A percentile compares a stretch with the other conserved stretches of the same genome.
phyloP scores from a whole-genome alignment of 2,797 vertebrate genomes.

The Enteromius treurensis region DNA sequence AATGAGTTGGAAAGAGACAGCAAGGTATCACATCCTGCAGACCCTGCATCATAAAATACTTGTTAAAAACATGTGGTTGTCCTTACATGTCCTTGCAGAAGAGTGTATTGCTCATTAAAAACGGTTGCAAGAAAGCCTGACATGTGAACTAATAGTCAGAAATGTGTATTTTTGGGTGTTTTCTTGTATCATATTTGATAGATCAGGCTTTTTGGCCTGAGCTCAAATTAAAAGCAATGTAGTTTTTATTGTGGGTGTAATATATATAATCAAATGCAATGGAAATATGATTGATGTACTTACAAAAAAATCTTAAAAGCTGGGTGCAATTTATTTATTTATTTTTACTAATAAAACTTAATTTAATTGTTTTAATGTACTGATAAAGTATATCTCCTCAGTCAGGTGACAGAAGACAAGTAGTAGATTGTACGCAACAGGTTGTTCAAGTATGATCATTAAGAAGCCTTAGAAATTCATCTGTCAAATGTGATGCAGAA shows the following conservation, averaged over 20 bases:
- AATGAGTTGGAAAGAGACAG: constrained; percentile 98
- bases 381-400: too few species aligned
- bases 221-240: background rate
- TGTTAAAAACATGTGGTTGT: background rate
- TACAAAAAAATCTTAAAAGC: background rate
- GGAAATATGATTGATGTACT: background rate
- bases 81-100: background rate
- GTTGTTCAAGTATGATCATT: background rate
- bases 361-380: too few species aligned
- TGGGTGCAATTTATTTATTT: background rate
- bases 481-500: background rate
- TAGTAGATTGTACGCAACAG: background rate
- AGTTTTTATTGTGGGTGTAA: background rate
- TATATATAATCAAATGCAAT: background rate
- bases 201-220: background rate
- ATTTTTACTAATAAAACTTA: too few species aligned
- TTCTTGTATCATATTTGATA: background rate
- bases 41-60: background rate
- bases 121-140: background rate
- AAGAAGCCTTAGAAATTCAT: background rate
- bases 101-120: background rate
- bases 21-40: constrained; percentile 83
- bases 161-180: background rate
- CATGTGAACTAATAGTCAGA: background rate
- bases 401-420: background rate